A percentile compares a stretch with the other conserved stretches of the same genome.
Evolutionary conservation across 2,113 vertebrate genomes (phyloP).

Genomic region (Erinaceus europaeus): DNA sequence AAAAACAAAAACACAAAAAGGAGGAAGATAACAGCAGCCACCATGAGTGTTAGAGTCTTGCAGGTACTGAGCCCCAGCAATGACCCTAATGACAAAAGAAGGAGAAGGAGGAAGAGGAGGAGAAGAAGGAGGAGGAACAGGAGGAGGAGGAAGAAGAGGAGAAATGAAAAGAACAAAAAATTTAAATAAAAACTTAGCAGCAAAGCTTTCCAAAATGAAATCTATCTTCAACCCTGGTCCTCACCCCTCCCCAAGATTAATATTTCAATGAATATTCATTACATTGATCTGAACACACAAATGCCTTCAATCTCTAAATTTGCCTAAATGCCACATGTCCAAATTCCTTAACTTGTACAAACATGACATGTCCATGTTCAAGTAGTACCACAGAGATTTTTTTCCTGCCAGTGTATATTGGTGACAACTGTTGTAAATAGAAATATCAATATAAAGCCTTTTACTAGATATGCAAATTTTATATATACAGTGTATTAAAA

Average conservation of each 20-base stretch:
- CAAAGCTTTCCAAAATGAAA: background rate
- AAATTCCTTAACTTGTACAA: background rate
- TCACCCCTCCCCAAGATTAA: background rate
- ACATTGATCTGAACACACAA: background rate
- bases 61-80: too few species aligned
- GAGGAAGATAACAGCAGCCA: too few species aligned
- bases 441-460: background rate
- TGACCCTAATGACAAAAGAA: too few species aligned
- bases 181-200: background rate
- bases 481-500: background rate
- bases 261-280: background rate
- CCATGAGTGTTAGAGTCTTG: too few species aligned
- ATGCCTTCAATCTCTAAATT: background rate
- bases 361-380: background rate
- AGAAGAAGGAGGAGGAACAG: too few species aligned
- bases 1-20: too few species aligned
- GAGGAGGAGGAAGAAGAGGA: too few species aligned
- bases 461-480: background rate
- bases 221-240: background rate
- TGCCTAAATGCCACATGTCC: background rate
- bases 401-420: background rate
- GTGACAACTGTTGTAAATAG: background rate
- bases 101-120: too few species aligned
- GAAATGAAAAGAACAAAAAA: too few species aligned
- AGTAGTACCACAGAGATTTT: background rate